Base-by-base conservation (phyloP, 2,888 invertebrate genomes). In the Meteorus colon region DNA sequence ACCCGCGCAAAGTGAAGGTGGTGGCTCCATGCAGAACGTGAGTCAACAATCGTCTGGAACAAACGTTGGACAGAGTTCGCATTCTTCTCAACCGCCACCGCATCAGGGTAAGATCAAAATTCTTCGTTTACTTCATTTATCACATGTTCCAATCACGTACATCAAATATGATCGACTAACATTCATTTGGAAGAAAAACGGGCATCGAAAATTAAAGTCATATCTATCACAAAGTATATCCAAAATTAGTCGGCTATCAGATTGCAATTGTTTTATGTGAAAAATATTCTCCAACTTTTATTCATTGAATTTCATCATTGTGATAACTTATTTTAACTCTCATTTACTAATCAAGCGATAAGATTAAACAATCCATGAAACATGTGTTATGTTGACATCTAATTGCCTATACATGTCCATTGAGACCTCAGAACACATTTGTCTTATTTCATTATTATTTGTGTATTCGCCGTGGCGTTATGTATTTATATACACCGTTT, bases 91-190 rank as follows among this genome's bases (percentile, higher is more conserved):
- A 79, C 83, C 87, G 74, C 84, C 88, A 66, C 76, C 85, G 4
- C 88, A 88, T 81, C 88, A 88, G 85, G 88, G 88, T 88, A 83
- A 85, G 87, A 63, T 48, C n/a, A 73, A 74, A 8, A 19, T 66
- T 66, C 74, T 31, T 75, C n/a, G 10, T 63, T 55, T 59, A 59
- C 8, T 37, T 73, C 31, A 41, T 59, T n/a, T 24, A 67, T 34
- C 55, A 24, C 51, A 59, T 19, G n/a, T 14, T n/a, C n/a, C 14
- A 48, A n/a, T 48, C n/a, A 48, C 6, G 48, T 48, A 2, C 5
- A 16, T 48, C 4, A 6, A 2, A 24, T 19, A 55, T 6, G 8
- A 55, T 19, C 10, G 8, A 55, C 19, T 55, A 19, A 55, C 10
- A 55, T 55, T 5, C 55, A 55, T 55, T 19, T 4, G 1, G 6